Percentiles rank a stretch among this genome's conserved stretches.
These are phyloP conservation scores for Monarcha castaneiventris DNA, from an alignment of 2,113 vertebrate genomes.

Conservation along the genomic window DNA sequence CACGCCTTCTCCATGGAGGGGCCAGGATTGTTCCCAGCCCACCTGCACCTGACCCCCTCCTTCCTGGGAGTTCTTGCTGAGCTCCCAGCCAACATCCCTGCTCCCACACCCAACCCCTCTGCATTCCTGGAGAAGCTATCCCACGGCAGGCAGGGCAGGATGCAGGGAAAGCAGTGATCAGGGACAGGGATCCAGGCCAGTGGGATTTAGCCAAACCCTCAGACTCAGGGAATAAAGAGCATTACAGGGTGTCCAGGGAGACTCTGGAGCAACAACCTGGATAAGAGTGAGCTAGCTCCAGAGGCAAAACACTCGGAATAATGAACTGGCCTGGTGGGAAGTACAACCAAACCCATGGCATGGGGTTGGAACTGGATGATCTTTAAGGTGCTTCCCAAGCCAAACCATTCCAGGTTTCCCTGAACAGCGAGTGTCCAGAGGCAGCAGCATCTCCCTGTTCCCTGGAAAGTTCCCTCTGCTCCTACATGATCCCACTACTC, in stretches of 20 bases:
- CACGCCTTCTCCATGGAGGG: not conserved
- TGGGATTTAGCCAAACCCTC: not conserved
- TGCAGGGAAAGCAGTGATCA: not conserved
- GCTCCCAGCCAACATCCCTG: not conserved
- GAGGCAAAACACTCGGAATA: not conserved
- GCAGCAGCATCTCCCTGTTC: not conserved
- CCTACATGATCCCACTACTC: not conserved
- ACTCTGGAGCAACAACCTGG: not conserved
- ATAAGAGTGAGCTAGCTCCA: not conserved
- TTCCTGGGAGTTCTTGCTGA: not conserved
- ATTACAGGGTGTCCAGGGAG: not conserved
- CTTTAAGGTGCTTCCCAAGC: not conserved
- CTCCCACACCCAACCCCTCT: not conserved
- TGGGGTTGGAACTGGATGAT: not conserved
- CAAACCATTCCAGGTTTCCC: not conserved
- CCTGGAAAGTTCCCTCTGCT: not conserved
- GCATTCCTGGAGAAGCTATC: not conserved
- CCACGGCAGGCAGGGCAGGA: not conserved
- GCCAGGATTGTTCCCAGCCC: not conserved
- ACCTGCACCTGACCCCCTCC: accelerated
- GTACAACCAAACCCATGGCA: not conserved
- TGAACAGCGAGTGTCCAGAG: not conserved
- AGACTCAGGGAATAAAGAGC: not conserved
- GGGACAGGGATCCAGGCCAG: accelerated
- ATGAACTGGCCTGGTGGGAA: not conserved